These are phyloP conservation scores for Okapia johnstoni DNA, from an alignment of 2,113 vertebrate genomes.

Conservation along the genomic window DNA sequence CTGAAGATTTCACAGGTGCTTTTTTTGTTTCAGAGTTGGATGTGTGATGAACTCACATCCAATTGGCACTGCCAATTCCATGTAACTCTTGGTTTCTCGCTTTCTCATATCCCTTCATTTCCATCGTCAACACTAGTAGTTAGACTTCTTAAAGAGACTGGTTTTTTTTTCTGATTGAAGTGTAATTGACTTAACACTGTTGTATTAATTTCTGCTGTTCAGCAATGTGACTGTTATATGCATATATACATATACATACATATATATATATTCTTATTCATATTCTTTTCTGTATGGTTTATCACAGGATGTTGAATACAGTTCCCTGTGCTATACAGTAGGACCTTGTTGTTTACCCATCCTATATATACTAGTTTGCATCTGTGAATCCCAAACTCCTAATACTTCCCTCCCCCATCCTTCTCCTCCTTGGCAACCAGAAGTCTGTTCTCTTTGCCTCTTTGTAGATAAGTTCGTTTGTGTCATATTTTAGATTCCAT, in stretches of 20 bases:
- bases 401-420: neutral
- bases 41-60: neutral
- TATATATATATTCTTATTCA: neutral
- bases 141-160: neutral
- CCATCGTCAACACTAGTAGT: neutral
- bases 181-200: neutral
- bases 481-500: neutral
- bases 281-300: neutral
- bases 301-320: neutral
- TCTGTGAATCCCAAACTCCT: neutral
- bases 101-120: neutral
- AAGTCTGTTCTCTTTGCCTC: neutral
- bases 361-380: neutral
- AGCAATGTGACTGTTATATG: neutral
- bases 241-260: neutral
- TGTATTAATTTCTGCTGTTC: neutral
- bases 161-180: neutral
- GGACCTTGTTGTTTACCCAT: neutral
- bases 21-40: neutral
- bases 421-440: neutral
- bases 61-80: neutral
- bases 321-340: neutral
- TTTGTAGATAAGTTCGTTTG: neutral
- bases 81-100: neutral
- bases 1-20: neutral